phyloP scores from a whole-genome alignment of 2,797 vertebrate species.

The Semotilus atromaculatus region DNA sequence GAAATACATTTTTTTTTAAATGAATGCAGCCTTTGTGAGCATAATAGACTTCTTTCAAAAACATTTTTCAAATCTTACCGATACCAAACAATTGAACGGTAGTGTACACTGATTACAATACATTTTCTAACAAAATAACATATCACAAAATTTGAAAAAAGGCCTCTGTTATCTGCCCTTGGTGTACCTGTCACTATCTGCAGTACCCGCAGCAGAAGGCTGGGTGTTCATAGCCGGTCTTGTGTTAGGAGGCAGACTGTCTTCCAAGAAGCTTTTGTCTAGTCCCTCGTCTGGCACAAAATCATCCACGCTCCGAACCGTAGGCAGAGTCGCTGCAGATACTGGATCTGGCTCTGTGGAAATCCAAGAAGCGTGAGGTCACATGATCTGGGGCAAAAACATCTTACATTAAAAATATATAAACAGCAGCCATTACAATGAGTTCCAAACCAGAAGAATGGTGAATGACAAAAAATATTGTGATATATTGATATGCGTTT shows the following conservation, averaged over 20 bases:
- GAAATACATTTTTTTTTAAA: neutral
- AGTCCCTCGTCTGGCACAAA: constrained; percentile 92
- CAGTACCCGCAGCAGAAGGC: neutral
- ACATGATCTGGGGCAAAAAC: constrained; percentile 25
- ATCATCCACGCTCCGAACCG: constrained; percentile 88
- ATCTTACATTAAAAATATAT: constrained; percentile 30
- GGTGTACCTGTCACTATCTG: constrained; percentile 89
- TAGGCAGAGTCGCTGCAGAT: constrained; percentile 63
- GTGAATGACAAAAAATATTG: neutral
- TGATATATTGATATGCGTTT: neutral
- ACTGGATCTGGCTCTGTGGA: constrained; percentile 65
- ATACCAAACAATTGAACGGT: neutral
- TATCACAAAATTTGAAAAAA: neutral
- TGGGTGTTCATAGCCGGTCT: constrained; percentile 67
- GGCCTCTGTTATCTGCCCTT: neutral
- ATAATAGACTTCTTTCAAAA: neutral
- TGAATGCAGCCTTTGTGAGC: neutral
- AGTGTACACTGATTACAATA: neutral
- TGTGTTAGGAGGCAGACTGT: constrained; percentile 65
- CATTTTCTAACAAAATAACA: neutral
- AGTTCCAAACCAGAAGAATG: neutral
- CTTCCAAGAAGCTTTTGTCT: constrained; percentile 93
- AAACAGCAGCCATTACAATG: neutral
- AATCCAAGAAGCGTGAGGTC: constrained; percentile 26
- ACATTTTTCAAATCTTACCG: neutral